Conservation (phyloP, 2,113 vertebrate species). For the Dicaeum eximium region DNA sequence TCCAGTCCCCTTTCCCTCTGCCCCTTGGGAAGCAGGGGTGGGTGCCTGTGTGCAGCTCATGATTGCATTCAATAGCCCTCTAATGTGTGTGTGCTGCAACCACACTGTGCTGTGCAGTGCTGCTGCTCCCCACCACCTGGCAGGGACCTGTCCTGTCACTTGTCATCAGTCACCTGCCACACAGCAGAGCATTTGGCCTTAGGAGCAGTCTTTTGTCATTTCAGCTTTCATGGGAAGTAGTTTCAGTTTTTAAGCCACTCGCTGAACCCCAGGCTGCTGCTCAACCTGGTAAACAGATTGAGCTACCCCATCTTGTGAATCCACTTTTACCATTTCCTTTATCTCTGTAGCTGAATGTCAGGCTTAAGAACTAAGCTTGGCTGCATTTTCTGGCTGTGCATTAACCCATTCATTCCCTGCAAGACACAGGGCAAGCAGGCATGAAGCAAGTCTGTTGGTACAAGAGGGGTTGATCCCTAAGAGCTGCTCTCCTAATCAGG, state of each 20-base stretch:
- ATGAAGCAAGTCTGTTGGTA: rapidly evolving
- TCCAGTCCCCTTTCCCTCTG: background rate
- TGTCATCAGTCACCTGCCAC: background rate
- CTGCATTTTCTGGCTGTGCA: background rate
- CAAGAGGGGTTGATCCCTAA: background rate
- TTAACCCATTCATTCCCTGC: rapidly evolving
- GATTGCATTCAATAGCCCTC: background rate
- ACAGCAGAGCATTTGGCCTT: background rate
- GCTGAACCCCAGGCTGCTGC: background rate
- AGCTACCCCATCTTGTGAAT: background rate
- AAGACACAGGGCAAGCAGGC: background rate
- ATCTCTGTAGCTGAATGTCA: background rate
- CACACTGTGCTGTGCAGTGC: rapidly evolving
- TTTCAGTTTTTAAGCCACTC: background rate
- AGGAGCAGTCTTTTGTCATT: background rate
- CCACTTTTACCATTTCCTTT: background rate
- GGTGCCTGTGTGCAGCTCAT: background rate
- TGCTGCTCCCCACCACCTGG: rapidly evolving
- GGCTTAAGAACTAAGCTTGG: background rate
- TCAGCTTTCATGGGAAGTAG: background rate
- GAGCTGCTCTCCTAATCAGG: background rate
- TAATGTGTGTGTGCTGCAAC: background rate
- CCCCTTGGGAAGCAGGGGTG: rapidly evolving
- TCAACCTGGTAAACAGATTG: background rate
- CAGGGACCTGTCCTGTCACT: background rate